Evolutionary conservation across 2,113 vertebrate species (phyloP), one percentile per base, ranked within the genome.

Genomic region (Phalacrocorax pelagicus): DNA sequence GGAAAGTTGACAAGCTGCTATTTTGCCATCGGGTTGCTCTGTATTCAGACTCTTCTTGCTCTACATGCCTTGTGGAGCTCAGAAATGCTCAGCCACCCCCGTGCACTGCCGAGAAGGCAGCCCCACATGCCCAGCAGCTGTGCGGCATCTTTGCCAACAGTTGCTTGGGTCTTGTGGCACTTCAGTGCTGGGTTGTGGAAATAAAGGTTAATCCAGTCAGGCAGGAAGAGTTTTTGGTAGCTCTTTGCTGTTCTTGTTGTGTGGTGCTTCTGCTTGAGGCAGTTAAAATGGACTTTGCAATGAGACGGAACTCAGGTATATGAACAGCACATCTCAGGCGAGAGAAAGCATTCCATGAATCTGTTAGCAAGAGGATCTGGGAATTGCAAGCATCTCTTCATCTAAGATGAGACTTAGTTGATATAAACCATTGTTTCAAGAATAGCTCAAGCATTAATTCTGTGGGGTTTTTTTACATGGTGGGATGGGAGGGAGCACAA

Each of bases 41-140:
- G 9, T 36, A 2, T 55, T 58, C 36, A 51, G 30, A 19, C 13
- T 79, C 14, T 67, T 59, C 36, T 29, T 77, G 20, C 26, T 59
- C 71, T 40, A 2, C 18, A 0, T 13, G 18, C 26, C 32, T 63
- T 26, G 32, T 38, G 58, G n/a, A 79, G 29, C 22, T 83, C 36
- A 63, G 3, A 86, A 80, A 49, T 24, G 6, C 34, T 17, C 67
- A 42, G 2, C 11, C 59, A 74, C 12, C 42, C 38, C 32, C 1
- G 0, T 6, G n/a, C 42, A 21, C 10, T 6, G 1, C 49, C 1
- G 3, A 16, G 61, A 23, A 62, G 32, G 47, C 55, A 61, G 80
- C 32, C 55, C n/a, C 66, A 7, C 0, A 4, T 62, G 12, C 32
- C 87, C 2, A 3, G 36, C 27, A 79, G 26, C 63, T 42, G 12